Evolutionary conservation across 2,113 vertebrate species (phyloP).

Genomic region (Galbula dea): DNA sequence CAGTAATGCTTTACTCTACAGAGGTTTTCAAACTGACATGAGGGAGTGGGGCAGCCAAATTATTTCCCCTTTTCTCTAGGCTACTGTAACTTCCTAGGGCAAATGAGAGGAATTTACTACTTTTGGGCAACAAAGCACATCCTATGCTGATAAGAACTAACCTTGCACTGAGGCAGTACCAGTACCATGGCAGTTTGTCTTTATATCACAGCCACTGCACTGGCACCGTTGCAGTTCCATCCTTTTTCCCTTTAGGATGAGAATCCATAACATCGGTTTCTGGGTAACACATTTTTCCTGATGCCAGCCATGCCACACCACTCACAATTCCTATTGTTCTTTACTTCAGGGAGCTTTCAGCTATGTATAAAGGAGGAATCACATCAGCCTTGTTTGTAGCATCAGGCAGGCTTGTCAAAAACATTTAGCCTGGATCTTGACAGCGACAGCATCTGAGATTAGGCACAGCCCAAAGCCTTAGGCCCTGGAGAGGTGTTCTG

Average conservation of each 20-base stretch:
- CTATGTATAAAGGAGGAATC: neutral
- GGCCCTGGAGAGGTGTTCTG: no score
- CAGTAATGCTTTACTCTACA: rapidly evolving
- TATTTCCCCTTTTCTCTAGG: neutral
- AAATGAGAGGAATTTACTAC: neutral
- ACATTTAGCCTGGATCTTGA: neutral
- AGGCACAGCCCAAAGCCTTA: neutral
- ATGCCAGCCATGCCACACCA: neutral
- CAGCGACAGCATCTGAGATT: neutral
- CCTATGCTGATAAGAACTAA: neutral
- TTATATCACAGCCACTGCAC: rapidly evolving
- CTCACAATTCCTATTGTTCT: rapidly evolving
- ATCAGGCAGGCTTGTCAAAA: neutral
- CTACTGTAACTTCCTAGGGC: neutral
- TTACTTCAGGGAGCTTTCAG: neutral
- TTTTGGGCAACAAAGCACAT: neutral
- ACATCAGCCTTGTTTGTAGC: neutral
- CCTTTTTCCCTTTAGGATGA: rapidly evolving
- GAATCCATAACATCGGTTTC: neutral
- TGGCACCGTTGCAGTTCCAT: rapidly evolving
- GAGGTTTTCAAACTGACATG: rapidly evolving
- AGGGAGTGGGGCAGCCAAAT: rapidly evolving
- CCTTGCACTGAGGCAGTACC: no score
- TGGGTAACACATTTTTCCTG: rapidly evolving
- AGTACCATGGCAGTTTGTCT: no score